These are phyloP conservation scores for Ornithoptera alexandrae DNA, from an alignment of 2,888 invertebrate genomes.

Conservation along the genomic window DNA sequence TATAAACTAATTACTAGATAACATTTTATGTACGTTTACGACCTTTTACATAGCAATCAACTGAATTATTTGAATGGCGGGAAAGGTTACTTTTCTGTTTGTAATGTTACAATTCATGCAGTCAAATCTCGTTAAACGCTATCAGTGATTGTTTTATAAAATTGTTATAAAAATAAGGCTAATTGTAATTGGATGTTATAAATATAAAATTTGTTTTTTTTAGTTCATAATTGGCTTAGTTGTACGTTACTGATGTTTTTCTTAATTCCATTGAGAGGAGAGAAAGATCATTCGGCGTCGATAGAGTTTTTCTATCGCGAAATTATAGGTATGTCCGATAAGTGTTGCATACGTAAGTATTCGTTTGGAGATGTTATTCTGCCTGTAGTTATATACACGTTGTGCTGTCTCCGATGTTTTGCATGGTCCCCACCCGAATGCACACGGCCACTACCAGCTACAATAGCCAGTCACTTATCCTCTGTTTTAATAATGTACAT, in stretches of 20 bases:
- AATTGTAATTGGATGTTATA: conserved; percentile 16
- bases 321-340: conserved; percentile 21
- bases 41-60: conserved; percentile 39
- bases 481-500: too few species aligned
- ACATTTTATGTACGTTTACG: conserved; percentile 40
- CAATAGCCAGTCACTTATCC: conserved; percentile 27
- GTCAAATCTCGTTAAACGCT: conserved; percentile 85
- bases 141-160: conserved; percentile 26
- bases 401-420: conserved; percentile 48
- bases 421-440: conserved; percentile 43
- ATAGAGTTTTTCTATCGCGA: conserved; percentile 31
- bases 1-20: conserved; percentile 49
- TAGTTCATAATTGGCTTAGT: conserved; percentile 31
- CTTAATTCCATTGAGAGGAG: conserved; percentile 44
- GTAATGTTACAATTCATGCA: conserved; percentile 67
- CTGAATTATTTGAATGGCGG: conserved; percentile 1
- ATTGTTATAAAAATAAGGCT: conserved; percentile 30
- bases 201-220: conserved; percentile 17
- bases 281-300: conserved; percentile 60
- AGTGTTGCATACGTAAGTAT: conserved; percentile 58
- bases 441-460: conserved; percentile 35
- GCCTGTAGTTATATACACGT: conserved; percentile 43
- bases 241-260: conserved; percentile 38
- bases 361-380: conserved; percentile 59
- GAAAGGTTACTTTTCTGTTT: conserved; percentile 43